Conservation (phyloP, 1,140 invertebrate genomes). For the Glossosoma conforme region DNA sequence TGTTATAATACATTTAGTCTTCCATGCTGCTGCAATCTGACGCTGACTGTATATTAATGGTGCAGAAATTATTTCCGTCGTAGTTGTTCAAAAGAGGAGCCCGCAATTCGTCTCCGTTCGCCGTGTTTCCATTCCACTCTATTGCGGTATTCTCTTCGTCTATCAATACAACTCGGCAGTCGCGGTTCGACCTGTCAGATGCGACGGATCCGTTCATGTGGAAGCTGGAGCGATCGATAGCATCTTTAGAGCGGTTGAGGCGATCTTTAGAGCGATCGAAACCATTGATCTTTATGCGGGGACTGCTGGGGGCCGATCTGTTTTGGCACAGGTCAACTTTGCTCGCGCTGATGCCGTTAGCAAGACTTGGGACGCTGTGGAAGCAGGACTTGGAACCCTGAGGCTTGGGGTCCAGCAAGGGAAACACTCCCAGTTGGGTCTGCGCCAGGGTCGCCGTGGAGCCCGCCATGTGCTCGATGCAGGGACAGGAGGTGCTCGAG, state of each 20-base stretch:
- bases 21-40: conserved; percentile 1
- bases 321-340: conserved; percentile 29
- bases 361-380: conserved; percentile 39
- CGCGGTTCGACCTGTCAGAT: too few relatives aligned
- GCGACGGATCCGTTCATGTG: too few relatives aligned
- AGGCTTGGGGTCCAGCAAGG: conserved; percentile 30
- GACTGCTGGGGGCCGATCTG: conserved; percentile 49
- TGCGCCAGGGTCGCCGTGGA: conserved; percentile 37
- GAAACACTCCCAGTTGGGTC: conserved; percentile 36
- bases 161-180: conserved; percentile 22
- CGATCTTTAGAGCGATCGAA: conserved; percentile 9
- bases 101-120: conserved; percentile 28
- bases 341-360: conserved; percentile 24
- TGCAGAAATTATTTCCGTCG: conserved; percentile 23
- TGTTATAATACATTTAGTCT: too few relatives aligned
- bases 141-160: conserved; percentile 28
- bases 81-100: conserved; percentile 32
- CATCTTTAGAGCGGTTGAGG: too few relatives aligned
- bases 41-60: neutral
- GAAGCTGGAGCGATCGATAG: too few relatives aligned
- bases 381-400: conserved; percentile 17
- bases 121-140: conserved; percentile 22
- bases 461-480: conserved; percentile 52
- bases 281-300: conserved; percentile 28
- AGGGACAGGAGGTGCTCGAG: conserved; percentile 56